Percentiles rank a stretch among this genome's conserved stretches.
Conservation (phyloP, 1,140 invertebrate species). For the Lordiphosa collinella region DNA sequence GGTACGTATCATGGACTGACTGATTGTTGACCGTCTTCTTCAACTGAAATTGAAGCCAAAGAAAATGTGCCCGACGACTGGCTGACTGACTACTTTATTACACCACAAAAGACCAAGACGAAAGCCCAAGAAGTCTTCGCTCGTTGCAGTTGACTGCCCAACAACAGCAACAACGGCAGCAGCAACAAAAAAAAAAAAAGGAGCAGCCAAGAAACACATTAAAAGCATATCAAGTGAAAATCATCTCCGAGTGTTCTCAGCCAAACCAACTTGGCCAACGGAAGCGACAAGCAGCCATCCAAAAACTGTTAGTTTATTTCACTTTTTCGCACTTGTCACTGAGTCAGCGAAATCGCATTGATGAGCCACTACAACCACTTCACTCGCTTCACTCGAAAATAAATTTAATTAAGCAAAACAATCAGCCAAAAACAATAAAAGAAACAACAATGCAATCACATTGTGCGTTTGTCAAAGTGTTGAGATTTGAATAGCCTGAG, state of each 20-base stretch:
- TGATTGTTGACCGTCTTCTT: conserved; percentile 52
- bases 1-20: conserved; percentile 44
- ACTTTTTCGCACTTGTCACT: too few species aligned
- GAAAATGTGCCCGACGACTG: conserved; percentile 38
- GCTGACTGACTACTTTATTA: conserved; percentile 63
- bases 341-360: not conserved
- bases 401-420: not conserved
- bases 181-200: conserved; percentile 8
- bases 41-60: conserved; percentile 62
- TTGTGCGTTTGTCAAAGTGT: conserved; percentile 5
- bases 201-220: conserved; percentile 52
- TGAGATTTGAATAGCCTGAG: too few species aligned
- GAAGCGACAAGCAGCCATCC: conserved; percentile 5
- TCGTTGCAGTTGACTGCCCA: conserved; percentile 66
- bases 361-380: conserved; percentile 13
- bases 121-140: conserved; percentile 17
- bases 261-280: conserved; percentile 20
- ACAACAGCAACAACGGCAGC: conserved; percentile 22
- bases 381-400: not conserved
- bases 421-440: conserved; percentile 1
- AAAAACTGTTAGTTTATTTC: not conserved
- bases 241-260: conserved; percentile 56
- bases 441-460: conserved; percentile 13
- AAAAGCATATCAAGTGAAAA: conserved; percentile 70
- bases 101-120: conserved; percentile 49